Conservation (phyloP, 2,113 vertebrate species). For the Corapipo altera region DNA sequence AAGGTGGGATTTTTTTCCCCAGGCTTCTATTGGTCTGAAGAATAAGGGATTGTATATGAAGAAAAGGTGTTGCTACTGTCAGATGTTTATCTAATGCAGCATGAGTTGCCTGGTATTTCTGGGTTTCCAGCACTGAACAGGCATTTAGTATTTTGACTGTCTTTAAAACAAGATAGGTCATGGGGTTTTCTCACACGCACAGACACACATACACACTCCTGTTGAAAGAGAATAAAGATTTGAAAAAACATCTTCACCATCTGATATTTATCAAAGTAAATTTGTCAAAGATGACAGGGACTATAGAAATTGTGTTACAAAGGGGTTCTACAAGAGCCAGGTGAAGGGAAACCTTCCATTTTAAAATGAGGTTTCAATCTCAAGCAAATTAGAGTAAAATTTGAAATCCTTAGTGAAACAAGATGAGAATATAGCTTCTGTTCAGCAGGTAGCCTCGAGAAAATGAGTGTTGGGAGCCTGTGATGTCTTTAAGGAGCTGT, state of each 20-base stretch:
- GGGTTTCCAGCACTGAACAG: neutral
- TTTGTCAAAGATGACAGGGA: neutral
- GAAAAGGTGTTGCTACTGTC: neutral
- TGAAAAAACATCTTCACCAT: neutral
- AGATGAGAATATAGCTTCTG: neutral
- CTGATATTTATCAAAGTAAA: neutral
- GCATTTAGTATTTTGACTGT: neutral
- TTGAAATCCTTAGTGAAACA: neutral
- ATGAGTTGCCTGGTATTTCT: fast-evolving
- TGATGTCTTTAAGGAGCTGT: neutral
- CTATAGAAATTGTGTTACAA: neutral
- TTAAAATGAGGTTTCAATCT: neutral
- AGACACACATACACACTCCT: neutral
- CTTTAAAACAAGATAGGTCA: neutral
- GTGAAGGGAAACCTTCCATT: neutral
- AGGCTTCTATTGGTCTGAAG: neutral
- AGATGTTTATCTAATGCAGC: neutral
- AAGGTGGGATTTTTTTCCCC: neutral
- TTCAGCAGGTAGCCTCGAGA: neutral
- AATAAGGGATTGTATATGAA: neutral
- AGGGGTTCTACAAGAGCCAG: neutral
- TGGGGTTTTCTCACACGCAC: neutral
- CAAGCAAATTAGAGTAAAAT: neutral
- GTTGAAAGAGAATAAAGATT: neutral
- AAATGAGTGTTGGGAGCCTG: neutral